These are phyloP conservation scores for Miichthys miiuy DNA, from an alignment of 2,797 vertebrate genomes.

Conservation along the genomic window DNA sequence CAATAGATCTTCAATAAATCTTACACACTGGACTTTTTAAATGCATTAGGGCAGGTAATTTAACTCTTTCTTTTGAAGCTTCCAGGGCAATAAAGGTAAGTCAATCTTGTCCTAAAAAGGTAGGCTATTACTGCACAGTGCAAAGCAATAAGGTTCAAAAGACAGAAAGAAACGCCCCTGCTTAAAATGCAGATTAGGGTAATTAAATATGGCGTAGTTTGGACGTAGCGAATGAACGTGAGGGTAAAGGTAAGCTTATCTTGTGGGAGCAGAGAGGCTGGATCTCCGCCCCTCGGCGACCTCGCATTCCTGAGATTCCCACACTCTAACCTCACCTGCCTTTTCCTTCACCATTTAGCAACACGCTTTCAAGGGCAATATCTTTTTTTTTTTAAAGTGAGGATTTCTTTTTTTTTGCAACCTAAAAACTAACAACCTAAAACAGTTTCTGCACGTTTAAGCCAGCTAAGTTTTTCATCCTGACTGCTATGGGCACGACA, in stretches of 20 bases:
- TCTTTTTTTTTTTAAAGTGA: too few relatives aligned
- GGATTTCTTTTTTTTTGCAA: not conserved
- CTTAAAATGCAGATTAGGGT: slow-evolving; percentile 62
- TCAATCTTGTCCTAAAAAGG: slow-evolving; percentile 3
- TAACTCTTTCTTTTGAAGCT: slow-evolving; percentile 9
- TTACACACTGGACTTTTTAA: too few relatives aligned
- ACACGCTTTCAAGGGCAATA: slow-evolving; percentile 50
- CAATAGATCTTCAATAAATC: too few relatives aligned
- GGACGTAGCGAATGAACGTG: slow-evolving; percentile 41
- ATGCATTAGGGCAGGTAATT: slow-evolving; percentile 17
- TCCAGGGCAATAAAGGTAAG: not conserved
- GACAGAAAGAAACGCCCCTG: slow-evolving; percentile 31
- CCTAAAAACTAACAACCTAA: slow-evolving; percentile 22
- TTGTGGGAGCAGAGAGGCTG: slow-evolving; percentile 49
- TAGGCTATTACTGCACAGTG: not conserved
- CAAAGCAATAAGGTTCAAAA: not conserved
- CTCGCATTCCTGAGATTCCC: slow-evolving; percentile 90
- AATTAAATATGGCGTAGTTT: slow-evolving; percentile 74
- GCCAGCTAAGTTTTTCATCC: slow-evolving; percentile 63
- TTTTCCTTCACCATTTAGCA: slow-evolving; percentile 48
- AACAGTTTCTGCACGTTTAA: slow-evolving; percentile 6
- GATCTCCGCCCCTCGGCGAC: slow-evolving; percentile 75
- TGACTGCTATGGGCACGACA: slow-evolving; percentile 6
- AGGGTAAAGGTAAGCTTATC: slow-evolving; percentile 69
- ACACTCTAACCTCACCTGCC: slow-evolving; percentile 88